Percentiles rank a stretch among this genome's conserved stretches.
Conservation (phyloP, 2,113 vertebrate genomes). For the Porphyrio hochstetteri region DNA sequence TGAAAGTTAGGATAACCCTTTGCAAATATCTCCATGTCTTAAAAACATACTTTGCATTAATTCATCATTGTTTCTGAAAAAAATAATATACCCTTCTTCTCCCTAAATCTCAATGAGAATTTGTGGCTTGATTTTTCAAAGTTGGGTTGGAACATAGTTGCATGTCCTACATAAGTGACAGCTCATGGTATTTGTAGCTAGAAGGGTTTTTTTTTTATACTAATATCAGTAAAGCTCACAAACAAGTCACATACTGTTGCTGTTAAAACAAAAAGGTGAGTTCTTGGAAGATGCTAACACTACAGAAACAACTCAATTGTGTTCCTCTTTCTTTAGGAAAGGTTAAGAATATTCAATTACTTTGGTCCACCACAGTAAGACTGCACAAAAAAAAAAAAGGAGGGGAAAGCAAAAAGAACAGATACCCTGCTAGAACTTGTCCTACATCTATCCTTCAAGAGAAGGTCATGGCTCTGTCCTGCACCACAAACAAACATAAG, state of each 20-base stretch:
- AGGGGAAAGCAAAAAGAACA: not conserved
- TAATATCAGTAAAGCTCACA: not conserved
- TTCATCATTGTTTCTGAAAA: not conserved
- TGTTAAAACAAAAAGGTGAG: not conserved
- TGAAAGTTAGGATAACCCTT: not conserved
- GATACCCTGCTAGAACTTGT: not conserved
- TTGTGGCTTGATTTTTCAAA: not conserved
- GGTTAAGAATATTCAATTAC: not conserved
- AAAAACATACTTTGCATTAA: not conserved
- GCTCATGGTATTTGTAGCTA: not conserved
- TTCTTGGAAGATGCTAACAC: not conserved
- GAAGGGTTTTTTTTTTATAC: not conserved
- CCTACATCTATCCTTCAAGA: not conserved
- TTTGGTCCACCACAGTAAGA: not conserved
- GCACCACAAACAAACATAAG: not conserved
- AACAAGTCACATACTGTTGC: accelerated
- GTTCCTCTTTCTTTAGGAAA: not conserved
- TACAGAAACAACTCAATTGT: not conserved
- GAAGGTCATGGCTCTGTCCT: not conserved
- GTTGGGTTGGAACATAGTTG: not conserved
- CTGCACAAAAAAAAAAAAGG: not conserved
- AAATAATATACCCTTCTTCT: not conserved
- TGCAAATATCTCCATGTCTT: not conserved
- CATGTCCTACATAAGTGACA: not conserved
- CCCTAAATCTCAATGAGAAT: not conserved